phyloP scores from a whole-genome alignment of 1,140 invertebrate genomes.

The Theocolax elegans region DNA sequence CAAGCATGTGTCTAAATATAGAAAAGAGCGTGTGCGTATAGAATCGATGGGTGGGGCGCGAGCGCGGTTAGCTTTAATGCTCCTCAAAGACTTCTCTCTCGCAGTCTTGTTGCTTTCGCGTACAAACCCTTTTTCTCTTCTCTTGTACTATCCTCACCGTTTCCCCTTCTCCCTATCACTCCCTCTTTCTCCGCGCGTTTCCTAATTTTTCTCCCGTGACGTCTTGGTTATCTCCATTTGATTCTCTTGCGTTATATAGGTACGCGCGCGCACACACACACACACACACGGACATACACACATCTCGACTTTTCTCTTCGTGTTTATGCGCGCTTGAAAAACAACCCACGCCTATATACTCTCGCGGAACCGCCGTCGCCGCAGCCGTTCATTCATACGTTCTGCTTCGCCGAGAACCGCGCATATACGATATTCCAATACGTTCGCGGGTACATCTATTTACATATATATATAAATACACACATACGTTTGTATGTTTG shows the following conservation, averaged over 20 bases:
- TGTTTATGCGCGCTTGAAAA: neutral
- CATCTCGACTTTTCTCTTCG: no score
- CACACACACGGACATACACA: neutral
- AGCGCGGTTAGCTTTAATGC: slow-evolving; percentile 40
- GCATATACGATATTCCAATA: neutral
- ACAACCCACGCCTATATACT: slow-evolving; percentile 8
- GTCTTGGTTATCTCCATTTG: slow-evolving; percentile 24
- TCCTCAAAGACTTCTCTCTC: slow-evolving; percentile 42
- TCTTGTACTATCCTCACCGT: neutral
- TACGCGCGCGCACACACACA: neutral
- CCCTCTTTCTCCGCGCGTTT: neutral
- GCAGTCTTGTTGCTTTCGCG: slow-evolving; percentile 24
- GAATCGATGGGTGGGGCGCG: slow-evolving; percentile 42
- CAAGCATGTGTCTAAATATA: slow-evolving; percentile 61
- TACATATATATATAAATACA: no score
- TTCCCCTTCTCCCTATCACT: neutral
- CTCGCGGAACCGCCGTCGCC: neutral
- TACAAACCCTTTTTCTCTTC: no score
- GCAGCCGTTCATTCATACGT: neutral
- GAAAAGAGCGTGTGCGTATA: slow-evolving; percentile 44
- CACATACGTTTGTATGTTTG: no score
- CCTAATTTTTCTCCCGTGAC: slow-evolving; percentile 21
- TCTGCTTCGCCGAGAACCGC: neutral
- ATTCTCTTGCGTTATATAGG: no score
- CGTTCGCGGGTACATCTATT: neutral